Evolutionary conservation across 2,113 vertebrate species (phyloP), one percentile per base, ranked within the genome.

Genomic region (Campylorhamphus procurvoides): DNA sequence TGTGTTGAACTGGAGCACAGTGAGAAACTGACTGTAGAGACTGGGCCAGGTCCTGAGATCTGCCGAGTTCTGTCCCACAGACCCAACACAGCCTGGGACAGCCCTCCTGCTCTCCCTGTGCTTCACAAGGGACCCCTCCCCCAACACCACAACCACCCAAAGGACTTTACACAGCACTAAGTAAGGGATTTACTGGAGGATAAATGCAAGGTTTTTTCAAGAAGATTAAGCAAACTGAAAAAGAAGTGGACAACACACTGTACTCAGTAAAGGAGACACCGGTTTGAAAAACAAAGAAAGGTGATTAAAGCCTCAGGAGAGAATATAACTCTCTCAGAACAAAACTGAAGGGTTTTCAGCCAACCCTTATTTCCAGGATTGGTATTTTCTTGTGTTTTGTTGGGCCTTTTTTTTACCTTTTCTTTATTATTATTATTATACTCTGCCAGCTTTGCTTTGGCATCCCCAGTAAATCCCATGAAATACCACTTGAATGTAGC

Each of bases 201-300:
- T 60, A 93, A 95, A 84, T n/a, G 29, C 78, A 96, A 84, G 87
- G 87, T 92, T 63, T 80, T 46, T 96, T 50, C 85, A 74, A 82
- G 87, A 75, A 88, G 92, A 93, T 92, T 95, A 92, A 58, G n/a
- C 53, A 73, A 93, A 88, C 85, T 73, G 82, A 77, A 94, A 83
- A 77, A 66, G 67, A 29, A 90, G 33, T 2, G 31, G 71, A 62
- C 75, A 76, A 40, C 74, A 73, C 1, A 2, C 18, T 79, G 55
- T 33, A 66, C 40, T 58, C 13, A 1, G 44, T 58, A 83, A 91
- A 93, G 62, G 62, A 83, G 88, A 83, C 23, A 69, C 56, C 3
- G 49, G 27, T 56, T 76, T 44, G 62, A 49, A 73, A 91, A 82
- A 24, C 2, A 6, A 62, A 90, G 40, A 11, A 63, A 69, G 28